Conservation (phyloP, 2,113 vertebrate species). For the Eira barbara region DNA sequence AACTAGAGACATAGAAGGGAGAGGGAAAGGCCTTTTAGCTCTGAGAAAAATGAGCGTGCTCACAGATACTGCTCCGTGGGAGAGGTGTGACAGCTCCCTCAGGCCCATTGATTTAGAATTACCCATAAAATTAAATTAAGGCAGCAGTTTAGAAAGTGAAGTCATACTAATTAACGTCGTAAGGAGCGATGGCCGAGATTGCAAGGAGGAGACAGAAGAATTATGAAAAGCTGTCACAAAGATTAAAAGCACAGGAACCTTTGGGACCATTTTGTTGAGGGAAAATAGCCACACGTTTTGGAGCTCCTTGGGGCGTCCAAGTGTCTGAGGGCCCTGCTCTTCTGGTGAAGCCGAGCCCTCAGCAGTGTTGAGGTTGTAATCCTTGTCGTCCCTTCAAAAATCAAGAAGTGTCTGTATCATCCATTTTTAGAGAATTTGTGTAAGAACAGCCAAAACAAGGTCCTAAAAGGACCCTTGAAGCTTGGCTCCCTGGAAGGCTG, state of each 20-base stretch:
- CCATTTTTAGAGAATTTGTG: constrained; percentile 34
- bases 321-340: neutral
- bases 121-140: constrained; percentile 3
- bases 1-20: neutral
- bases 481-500: neutral
- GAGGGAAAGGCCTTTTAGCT: neutral
- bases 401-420: neutral
- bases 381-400: neutral
- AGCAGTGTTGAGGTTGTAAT: neutral
- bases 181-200: constrained; percentile 10
- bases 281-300: neutral
- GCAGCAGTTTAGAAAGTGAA: constrained; percentile 31
- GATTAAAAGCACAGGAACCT: constrained; percentile 23
- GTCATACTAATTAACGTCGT: constrained; percentile 30
- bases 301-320: neutral
- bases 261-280: constrained; percentile 35
- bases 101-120: neutral
- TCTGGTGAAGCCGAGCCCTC: neutral
- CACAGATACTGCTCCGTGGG: neutral
- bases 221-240: constrained; percentile 40
- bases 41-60: neutral
- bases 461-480: neutral
- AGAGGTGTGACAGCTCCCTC: neutral
- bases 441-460: constrained; percentile 11
- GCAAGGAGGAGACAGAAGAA: neutral